These are phyloP conservation scores for Carettochelys insculpta DNA, from an alignment of 2,113 vertebrate species.

Conservation along the genomic window DNA sequence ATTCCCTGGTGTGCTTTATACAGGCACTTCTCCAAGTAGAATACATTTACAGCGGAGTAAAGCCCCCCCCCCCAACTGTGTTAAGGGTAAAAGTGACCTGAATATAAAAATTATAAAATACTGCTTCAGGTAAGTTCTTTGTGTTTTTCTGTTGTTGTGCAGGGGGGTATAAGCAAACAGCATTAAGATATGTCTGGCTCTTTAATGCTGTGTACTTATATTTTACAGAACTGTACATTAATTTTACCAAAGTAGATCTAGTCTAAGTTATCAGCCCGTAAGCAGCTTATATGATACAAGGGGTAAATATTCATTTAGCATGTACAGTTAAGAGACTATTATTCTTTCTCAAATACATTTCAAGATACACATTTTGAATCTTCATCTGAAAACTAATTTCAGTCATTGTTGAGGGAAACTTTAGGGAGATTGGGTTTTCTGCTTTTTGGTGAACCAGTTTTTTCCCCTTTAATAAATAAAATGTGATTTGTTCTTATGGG, in stretches of 20 bases:
- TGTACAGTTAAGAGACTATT: not conserved
- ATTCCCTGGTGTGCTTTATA: conserved; percentile 63
- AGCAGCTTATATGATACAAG: not conserved
- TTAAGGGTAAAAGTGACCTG: conserved; percentile 18
- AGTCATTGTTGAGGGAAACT: not conserved
- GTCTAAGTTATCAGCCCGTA: not conserved
- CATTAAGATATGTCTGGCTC: not conserved
- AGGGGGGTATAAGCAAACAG: not conserved
- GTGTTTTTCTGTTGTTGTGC: not conserved
- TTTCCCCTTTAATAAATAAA: conserved; percentile 52
- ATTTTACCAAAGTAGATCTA: conserved; percentile 11
- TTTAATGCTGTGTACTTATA: not conserved
- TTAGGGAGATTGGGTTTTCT: conserved; percentile 31
- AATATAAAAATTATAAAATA: conserved; percentile 12
- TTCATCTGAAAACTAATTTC: conserved; percentile 7
- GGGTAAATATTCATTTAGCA: not conserved
- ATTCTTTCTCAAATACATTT: conserved; percentile 18
- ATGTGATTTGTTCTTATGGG: conserved; percentile 22
- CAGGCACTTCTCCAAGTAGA: conserved; percentile 48
- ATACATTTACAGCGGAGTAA: conserved; percentile 53
- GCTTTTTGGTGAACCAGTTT: conserved; percentile 30
- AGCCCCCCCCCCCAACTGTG: not conserved
- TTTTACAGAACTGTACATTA: conserved; percentile 34
- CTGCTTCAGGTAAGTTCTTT: not conserved
- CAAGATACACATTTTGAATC: not conserved